Evolutionary conservation across 2,797 vertebrate species (phyloP).

Genomic region (Propithecus deckenii): DNA sequence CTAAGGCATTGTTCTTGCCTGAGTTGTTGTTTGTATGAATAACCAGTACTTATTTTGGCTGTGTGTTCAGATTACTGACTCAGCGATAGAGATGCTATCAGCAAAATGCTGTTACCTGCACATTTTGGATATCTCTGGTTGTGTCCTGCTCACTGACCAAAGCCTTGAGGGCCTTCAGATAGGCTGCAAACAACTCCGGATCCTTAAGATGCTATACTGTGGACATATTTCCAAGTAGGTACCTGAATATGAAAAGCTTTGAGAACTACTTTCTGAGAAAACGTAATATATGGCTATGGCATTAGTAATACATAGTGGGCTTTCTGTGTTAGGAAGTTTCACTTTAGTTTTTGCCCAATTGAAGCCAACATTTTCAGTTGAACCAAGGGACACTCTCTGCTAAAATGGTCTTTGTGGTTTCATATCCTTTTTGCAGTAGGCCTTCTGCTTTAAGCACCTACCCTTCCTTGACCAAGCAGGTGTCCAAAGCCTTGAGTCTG

Average conservation of each 20-base stretch:
- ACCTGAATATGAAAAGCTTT: not conserved
- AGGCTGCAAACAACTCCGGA: slow-evolving; percentile 85
- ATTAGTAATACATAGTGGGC: not conserved
- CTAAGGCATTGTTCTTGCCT: not conserved
- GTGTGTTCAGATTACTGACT: slow-evolving; percentile 88
- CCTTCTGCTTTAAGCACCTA: not conserved
- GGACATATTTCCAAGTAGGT: slow-evolving; percentile 84
- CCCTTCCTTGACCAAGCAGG: not conserved
- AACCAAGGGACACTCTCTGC: not conserved
- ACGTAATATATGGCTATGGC: not conserved
- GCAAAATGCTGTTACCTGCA: slow-evolving; percentile 85
- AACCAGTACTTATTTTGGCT: slow-evolving; percentile 36
- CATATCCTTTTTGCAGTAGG: not conserved
- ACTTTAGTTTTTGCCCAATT: not conserved
- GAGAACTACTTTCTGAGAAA: not conserved
- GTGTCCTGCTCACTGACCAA: slow-evolving; percentile 87
- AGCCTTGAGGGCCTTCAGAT: slow-evolving; percentile 81
- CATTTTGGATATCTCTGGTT: slow-evolving; percentile 89
- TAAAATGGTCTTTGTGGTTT: not conserved
- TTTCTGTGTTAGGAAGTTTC: not conserved
- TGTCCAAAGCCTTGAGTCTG: not conserved
- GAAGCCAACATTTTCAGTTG: slow-evolving; percentile 18
- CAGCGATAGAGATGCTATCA: slow-evolving; percentile 85
- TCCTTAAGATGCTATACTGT: slow-evolving; percentile 88
- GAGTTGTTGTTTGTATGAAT: not conserved